A percentile compares a stretch with the other conserved stretches of the same genome.
These are phyloP conservation scores for Plectrocnemia conspersa DNA, from an alignment of 1,140 invertebrate species.

Conservation along the genomic window DNA sequence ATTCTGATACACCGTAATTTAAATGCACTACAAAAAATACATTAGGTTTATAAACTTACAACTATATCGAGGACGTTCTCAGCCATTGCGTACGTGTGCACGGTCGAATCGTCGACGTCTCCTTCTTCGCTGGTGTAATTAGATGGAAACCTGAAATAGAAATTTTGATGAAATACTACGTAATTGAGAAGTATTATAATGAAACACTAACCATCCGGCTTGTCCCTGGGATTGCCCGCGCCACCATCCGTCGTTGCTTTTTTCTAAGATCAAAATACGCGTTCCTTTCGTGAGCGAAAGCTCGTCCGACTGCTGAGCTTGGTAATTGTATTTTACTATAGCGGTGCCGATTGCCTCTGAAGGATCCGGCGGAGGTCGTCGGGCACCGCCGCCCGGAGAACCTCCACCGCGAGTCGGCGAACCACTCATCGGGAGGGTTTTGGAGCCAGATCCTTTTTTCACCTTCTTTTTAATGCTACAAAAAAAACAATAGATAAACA, in stretches of 20 bases:
- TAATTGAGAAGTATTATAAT: background rate
- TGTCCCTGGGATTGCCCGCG: constrained; percentile 79
- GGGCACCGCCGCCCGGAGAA: constrained; percentile 65
- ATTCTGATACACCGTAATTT: too few relatives aligned
- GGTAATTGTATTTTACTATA: constrained; percentile 96
- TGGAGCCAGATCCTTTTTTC: constrained; percentile 78
- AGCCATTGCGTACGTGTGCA: constrained; percentile 88
- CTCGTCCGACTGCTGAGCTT: constrained; percentile 96
- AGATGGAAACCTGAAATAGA: constrained; percentile 84
- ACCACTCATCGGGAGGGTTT: constrained; percentile 76
- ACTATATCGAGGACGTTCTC: constrained; percentile 93
- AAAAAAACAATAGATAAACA: constrained; percentile 22
- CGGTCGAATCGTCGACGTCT: constrained; percentile 72
- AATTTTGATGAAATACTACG: constrained; percentile 5
- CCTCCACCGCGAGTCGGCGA: constrained; percentile 73
- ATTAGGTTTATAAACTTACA: constrained; percentile 46
- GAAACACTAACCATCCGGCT: constrained; percentile 59
- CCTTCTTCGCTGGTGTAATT: constrained; percentile 95
- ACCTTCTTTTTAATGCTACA: constrained; percentile 91
- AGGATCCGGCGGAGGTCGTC: constrained; percentile 72
- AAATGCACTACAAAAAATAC: background rate
- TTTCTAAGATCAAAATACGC: constrained; percentile 91
- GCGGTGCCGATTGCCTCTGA: constrained; percentile 85
- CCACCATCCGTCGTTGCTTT: constrained; percentile 99
- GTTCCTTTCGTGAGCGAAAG: constrained; percentile 88